Base-by-base conservation (phyloP, 1,140 invertebrate species). In the Drosophila tristis region DNA sequence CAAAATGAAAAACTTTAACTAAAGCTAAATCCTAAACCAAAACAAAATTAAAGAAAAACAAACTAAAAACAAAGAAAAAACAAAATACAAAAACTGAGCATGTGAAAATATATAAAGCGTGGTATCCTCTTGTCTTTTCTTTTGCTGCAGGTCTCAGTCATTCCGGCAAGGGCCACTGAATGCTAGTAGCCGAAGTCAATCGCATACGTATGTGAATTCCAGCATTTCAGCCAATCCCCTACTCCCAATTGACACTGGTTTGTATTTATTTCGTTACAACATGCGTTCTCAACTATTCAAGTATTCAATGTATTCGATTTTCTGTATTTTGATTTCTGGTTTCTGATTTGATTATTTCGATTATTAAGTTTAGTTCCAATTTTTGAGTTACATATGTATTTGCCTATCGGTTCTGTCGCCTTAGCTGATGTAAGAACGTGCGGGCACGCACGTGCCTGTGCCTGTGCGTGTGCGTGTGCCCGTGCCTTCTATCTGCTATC, bases 181-280 rank as follows among this genome's bases (percentile, higher is more conserved):
- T 93, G 92, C 91, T 85, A 92, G 91, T 92, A 92, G 90, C 84
- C 90, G 91, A 92, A 92, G 91, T 92, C 91, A 92, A 85, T 92
- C 91, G 84, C 90, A 92, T 91, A 92, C 87, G 72, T 92, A 92
- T 92, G 91, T 95, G 93, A 94, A 94, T 94, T 94, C 95, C 93
- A 96, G 95, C 94, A 94, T 96, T 93, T 96, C 95, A 93, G 96
- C 95, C 93, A 95, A 96, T 94, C 96, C 96, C 93, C 95, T 96
- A 93, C 95, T 96, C 94, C 96, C 96, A 93, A 95, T 96, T 91
- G 94, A 95, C 92, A 94, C 94, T 93, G 94, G 94, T 94, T 94
- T 93, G 93, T 94, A 92, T 91, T 91, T 91, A 82, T 91, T 90
- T 90, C 58, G 65, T 87, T 80, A 54, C 43, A 74, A 80, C 58